These are phyloP conservation scores for Sarotherodon lohbergeri DNA, from an alignment of 2,113 vertebrate species.

Conservation along the genomic window DNA sequence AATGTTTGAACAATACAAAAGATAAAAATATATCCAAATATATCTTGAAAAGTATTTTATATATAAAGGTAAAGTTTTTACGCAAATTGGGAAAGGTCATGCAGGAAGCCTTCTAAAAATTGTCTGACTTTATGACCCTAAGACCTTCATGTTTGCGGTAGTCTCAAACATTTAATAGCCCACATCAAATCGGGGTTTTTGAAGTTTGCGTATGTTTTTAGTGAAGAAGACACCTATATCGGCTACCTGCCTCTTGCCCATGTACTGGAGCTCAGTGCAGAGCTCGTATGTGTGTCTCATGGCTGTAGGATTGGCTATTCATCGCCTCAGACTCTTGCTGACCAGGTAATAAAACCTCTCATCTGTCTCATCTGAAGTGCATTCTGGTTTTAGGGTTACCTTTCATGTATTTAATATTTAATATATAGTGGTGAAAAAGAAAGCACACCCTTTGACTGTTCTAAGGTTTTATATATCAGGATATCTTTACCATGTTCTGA, in stretches of 20 bases:
- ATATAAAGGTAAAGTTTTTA: neutral
- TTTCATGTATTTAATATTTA: neutral
- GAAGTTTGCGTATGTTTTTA: slow-evolving; percentile 47
- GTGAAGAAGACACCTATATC: slow-evolving; percentile 88
- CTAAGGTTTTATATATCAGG: neutral
- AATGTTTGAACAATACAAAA: neutral
- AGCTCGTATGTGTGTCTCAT: slow-evolving; percentile 84
- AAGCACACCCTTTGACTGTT: neutral
- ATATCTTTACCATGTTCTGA: neutral
- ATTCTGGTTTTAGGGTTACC: neutral
- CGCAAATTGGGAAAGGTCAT: neutral
- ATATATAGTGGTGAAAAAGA: neutral
- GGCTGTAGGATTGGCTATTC: slow-evolving; percentile 93
- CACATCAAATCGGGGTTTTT: neutral
- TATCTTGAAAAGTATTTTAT: neutral
- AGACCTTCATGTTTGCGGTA: accelerated
- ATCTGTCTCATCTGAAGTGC: neutral
- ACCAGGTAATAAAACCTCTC: slow-evolving; percentile 78
- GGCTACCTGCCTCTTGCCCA: slow-evolving; percentile 94
- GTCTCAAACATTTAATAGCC: neutral
- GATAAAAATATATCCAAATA: neutral
- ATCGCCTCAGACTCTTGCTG: slow-evolving; percentile 88
- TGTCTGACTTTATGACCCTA: neutral
- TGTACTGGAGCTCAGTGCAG: slow-evolving; percentile 90
- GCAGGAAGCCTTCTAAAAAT: neutral